phyloP scores from a whole-genome alignment of 2,113 vertebrate species.

The Hemichromis elongatus region DNA sequence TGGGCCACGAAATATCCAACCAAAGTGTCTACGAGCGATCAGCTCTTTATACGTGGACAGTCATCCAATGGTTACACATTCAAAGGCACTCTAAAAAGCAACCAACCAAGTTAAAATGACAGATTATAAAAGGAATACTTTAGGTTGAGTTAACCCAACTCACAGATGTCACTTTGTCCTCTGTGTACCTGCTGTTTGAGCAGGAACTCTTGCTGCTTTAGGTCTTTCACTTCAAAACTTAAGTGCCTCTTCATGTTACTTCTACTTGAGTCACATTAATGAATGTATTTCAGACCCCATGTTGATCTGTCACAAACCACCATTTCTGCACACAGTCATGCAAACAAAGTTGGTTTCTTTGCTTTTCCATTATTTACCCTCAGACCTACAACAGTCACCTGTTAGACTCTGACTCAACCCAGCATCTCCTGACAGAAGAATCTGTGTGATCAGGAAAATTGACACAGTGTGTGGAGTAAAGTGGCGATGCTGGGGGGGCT shows the following conservation, averaged over 20 bases:
- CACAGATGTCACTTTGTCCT: neutral
- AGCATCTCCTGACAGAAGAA: neutral
- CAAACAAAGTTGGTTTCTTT: neutral
- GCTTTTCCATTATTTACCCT: neutral
- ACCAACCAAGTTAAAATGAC: neutral
- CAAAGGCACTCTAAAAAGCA: neutral
- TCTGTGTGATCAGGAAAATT: neutral
- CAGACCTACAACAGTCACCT: neutral
- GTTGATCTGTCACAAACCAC: neutral
- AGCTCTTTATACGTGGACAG: neutral
- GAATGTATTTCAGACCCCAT: neutral
- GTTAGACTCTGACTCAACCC: neutral
- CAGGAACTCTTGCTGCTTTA: neutral
- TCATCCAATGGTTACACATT: neutral
- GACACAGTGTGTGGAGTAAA: neutral
- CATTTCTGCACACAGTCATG: neutral
- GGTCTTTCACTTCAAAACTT: neutral
- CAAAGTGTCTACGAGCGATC: neutral
- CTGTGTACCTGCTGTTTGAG: neutral
- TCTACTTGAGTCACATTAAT: neutral
- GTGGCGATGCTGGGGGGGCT: neutral
- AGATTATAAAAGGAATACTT: neutral
- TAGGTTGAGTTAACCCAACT: neutral
- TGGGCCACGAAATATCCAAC: neutral
- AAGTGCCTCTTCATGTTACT: neutral